Percentiles rank a stretch among this genome's conserved stretches.
Conservation (phyloP, 2,113 vertebrate genomes). For the Platichthys stellatus region DNA sequence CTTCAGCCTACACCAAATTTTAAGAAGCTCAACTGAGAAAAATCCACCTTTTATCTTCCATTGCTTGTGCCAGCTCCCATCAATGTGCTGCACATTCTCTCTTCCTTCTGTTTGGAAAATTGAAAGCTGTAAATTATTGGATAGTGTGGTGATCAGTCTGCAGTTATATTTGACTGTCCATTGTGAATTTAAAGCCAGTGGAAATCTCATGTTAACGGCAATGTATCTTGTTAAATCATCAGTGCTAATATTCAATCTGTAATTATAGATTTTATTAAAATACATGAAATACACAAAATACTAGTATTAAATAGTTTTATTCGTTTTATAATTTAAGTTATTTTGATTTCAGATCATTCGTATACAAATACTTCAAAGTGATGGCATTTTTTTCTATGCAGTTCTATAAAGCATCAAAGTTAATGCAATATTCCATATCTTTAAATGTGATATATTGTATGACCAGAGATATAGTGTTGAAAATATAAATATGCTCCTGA, state of each 20-base stretch:
- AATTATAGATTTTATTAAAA: background rate
- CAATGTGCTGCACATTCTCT: background rate
- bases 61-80: slow-evolving; percentile 8
- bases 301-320: background rate
- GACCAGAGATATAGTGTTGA: background rate
- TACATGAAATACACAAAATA: background rate
- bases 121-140: slow-evolving; percentile 16
- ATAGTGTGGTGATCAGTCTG: slow-evolving; percentile 13
- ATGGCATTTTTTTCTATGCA: background rate
- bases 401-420: background rate
- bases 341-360: background rate
- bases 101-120: background rate
- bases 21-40: slow-evolving; percentile 3
- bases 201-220: background rate
- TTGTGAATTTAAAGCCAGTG: background rate
- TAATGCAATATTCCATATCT: background rate
- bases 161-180: background rate
- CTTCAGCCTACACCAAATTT: slow-evolving; percentile 18
- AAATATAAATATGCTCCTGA: background rate
- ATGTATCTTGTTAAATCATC: background rate
- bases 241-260: background rate
- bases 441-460: too few species aligned
- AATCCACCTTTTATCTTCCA: slow-evolving; percentile 25
- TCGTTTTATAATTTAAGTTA: too few species aligned
- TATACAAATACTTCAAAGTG: background rate